Evolutionary conservation across 1,140 invertebrate species (phyloP), one percentile per base, ranked within the genome.

Genomic region (Drepana arcuata): DNA sequence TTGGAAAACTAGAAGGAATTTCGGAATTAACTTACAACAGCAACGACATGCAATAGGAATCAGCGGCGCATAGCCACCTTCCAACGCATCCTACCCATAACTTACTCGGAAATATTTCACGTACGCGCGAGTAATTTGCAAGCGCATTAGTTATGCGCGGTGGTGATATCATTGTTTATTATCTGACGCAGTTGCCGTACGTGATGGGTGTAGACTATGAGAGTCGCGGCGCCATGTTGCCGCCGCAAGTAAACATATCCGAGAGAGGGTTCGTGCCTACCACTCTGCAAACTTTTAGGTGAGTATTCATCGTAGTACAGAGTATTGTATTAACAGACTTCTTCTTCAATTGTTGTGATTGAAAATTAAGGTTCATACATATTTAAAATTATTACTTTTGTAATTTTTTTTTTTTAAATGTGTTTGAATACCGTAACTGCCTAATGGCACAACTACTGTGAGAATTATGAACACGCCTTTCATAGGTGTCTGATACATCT

Each of bases 211-310:
- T 93, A 75, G 88, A 92, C 67, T 90, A 92, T 85, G 91, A 93
- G 75, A 89, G 88, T 65, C 66, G 86, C 41, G 88, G 87, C 47
- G 93, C 92, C 33, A 87, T 94, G 75, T 74, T 88, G 42, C 86
- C 88, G 31, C 93, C 93, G 10, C 88, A 89, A 55, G 88, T 95
- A 47, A 95, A 94, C 80, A 93, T 95, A 52, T 90, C 92, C 14
- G 88, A 88, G 41, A 87, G 85, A 35, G 93, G 93, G 23, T 81
- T 88, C 46, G 91, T 95, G 16, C 93, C 93, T 13, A 86, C 87
- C 39, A 88, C 85, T 42, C 86, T 92, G 48, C 89, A 92, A 72
- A 90, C 91, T 39, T 93, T 93, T 83, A 84, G 86, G 87, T 88
- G 68, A 69, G 67, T n/a, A n/a, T n/a, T n/a, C n/a, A n/a, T n/a